phyloP scores from a whole-genome alignment of 2,888 invertebrate genomes.

The Lasioglossum calceatum region DNA sequence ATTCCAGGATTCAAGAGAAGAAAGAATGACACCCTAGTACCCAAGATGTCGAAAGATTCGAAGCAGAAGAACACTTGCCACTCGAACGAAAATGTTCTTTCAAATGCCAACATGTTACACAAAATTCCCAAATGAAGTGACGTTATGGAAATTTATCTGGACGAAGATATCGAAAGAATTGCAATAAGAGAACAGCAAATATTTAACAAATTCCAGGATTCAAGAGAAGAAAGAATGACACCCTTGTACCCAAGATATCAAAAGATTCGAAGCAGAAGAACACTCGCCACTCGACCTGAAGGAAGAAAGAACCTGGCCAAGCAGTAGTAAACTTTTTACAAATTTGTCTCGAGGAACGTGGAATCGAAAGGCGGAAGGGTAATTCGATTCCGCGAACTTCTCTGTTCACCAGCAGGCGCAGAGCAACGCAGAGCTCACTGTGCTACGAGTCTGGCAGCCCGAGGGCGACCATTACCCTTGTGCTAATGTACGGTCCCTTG shows the following conservation, averaged over 20 bases:
- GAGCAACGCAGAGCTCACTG: conserved; percentile 36
- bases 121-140: too few species aligned
- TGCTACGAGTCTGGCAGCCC: conserved; percentile 60
- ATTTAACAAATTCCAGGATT: too few species aligned
- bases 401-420: conserved; percentile 12
- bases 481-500: conserved; percentile 75
- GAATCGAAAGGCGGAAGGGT: background rate
- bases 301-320: background rate
- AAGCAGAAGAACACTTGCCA: too few species aligned
- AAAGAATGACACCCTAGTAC: too few species aligned
- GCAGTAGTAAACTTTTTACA: background rate
- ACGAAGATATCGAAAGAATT: too few species aligned
- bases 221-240: too few species aligned
- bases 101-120: too few species aligned
- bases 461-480: conserved; percentile 72
- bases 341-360: background rate
- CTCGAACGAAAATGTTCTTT: too few species aligned
- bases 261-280: background rate
- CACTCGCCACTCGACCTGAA: background rate
- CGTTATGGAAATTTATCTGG: too few species aligned
- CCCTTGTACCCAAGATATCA: background rate
- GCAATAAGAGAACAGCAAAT: too few species aligned
- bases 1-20: too few species aligned
- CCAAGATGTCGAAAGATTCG: too few species aligned
- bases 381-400: conserved; percentile 49